Conservation (phyloP, 2,797 vertebrate species). For the Poeciliopsis presidionis region DNA sequence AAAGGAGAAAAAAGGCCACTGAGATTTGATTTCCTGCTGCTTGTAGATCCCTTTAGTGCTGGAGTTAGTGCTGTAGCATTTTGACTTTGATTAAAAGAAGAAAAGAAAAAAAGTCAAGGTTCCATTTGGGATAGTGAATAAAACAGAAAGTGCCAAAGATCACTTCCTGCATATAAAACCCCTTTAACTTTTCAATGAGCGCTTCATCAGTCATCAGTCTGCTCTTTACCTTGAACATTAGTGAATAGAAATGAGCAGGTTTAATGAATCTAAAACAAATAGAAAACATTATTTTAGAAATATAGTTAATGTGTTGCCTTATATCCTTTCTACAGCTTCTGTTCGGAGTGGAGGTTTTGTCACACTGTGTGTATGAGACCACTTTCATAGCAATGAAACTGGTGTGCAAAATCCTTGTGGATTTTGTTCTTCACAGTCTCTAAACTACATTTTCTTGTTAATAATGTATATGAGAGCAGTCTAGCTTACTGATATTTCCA, state of each 20-base stretch:
- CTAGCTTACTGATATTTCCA: neutral
- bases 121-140: constrained; percentile 9
- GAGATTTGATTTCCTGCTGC: constrained; percentile 3
- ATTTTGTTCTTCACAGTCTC: neutral
- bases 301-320: too few species aligned
- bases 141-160: constrained; percentile 13
- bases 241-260: constrained; percentile 22
- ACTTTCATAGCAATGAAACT: neutral
- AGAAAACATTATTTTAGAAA: too few species aligned
- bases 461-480: neutral
- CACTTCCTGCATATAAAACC: constrained; percentile 13
- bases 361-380: neutral
- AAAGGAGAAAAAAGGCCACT: too few species aligned
- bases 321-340: neutral
- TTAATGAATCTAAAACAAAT: constrained; percentile 4
- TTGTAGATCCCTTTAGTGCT: constrained; percentile 5
- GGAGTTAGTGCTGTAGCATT: neutral
- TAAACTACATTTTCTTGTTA: neutral
- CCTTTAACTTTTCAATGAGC: constrained; percentile 11
- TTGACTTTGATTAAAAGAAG: neutral
- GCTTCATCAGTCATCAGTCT: neutral
- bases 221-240: neutral
- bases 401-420: neutral
- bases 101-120: constrained; percentile 9
- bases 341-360: neutral